A percentile compares a stretch with the other conserved stretches of the same genome.
These are phyloP conservation scores for Hirtodrosophila confusa DNA, from an alignment of 2,888 invertebrate species.

Conservation along the genomic window DNA sequence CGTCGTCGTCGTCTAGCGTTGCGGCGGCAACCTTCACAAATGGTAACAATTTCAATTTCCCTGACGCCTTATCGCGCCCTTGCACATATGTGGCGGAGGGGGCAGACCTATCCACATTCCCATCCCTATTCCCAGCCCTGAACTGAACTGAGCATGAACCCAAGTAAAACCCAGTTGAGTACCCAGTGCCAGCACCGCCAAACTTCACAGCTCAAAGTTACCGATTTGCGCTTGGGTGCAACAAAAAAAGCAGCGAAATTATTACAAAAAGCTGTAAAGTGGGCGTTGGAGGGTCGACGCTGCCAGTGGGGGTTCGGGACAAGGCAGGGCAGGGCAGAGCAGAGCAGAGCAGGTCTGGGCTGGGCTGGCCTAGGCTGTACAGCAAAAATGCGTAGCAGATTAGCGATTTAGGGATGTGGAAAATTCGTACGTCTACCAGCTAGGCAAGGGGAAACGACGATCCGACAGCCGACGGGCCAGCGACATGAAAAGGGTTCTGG, in stretches of 20 bases:
- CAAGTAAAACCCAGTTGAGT: slow-evolving; percentile 46
- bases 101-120: background rate
- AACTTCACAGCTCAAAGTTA: slow-evolving; percentile 75
- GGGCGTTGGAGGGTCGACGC: background rate
- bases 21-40: slow-evolving; percentile 77
- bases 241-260: slow-evolving; percentile 61
- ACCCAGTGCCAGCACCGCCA: slow-evolving; percentile 36
- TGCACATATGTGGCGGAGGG: slow-evolving; percentile 69
- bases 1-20: slow-evolving; percentile 59
- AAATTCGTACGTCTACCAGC: slow-evolving; percentile 73
- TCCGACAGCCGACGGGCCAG: slow-evolving; percentile 3
- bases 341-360: slow-evolving; percentile 15
- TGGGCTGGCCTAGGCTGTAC: slow-evolving; percentile 31
- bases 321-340: slow-evolving; percentile 7
- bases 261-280: slow-evolving; percentile 58
- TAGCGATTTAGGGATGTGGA: slow-evolving; percentile 82
- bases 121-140: slow-evolving; percentile 21
- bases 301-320: slow-evolving; percentile 7
- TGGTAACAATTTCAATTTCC: slow-evolving; percentile 80
- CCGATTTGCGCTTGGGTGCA: slow-evolving; percentile 74
- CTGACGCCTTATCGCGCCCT: slow-evolving; percentile 78
- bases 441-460: slow-evolving; percentile 12
- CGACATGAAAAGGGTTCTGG: slow-evolving; percentile 49
- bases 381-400: slow-evolving; percentile 78
- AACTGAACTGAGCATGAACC: slow-evolving; percentile 11